Base-by-base conservation (phyloP, 30 jellyfish, hydroid and myxozoan genomes). In the Haliclystus octoradiatus region DNA sequence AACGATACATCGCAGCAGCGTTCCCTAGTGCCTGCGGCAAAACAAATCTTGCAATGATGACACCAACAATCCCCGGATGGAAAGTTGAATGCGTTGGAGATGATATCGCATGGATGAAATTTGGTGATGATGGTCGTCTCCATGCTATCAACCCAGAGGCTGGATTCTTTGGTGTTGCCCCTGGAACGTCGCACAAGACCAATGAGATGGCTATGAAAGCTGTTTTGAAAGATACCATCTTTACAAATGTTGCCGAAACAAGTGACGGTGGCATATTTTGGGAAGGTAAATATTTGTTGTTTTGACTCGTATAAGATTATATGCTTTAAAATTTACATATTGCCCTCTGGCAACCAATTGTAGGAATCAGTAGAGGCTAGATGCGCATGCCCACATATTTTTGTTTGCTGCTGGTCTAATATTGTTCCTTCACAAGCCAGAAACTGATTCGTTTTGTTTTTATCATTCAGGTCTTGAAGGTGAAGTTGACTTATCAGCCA, bases 31-130 rank as follows among this genome's bases (percentile, higher is more conserved):
- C 93, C 22, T 92, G 99, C 71, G 99, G 99, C 1, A 92, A 92
- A 68, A 92, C 99, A 0, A 92, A 92, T 62, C 84, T 92, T 27
- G 99, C 99, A 0, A 92, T 92, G 99, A 69, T 92, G 72, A 92
- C 90, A 1, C 99, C 99, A 24, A 72, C 96, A 26, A 66, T 92
- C 62, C 94, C 96, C 23, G 99, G 99, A 33, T 92, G 99, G 99
- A 92, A 92, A 31, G 85, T 84, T n/a, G 95, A 84, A 60, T 92
- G 99, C 72, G 95, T 92, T 26, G 99, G 99, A 40, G 99, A 92
- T 92, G 99, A 92, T 53, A 92, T 92, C 74, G 99, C 99, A 23
- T 92, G 99, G 99, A 84, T 92, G 99, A 83, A 83, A 63, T 92
- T 92, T 75, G 99, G 84, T 64, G 92, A 92, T 50, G 96, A 92